phyloP scores from a whole-genome alignment of 2,113 vertebrate genomes.

The Tetrax tetrax region DNA sequence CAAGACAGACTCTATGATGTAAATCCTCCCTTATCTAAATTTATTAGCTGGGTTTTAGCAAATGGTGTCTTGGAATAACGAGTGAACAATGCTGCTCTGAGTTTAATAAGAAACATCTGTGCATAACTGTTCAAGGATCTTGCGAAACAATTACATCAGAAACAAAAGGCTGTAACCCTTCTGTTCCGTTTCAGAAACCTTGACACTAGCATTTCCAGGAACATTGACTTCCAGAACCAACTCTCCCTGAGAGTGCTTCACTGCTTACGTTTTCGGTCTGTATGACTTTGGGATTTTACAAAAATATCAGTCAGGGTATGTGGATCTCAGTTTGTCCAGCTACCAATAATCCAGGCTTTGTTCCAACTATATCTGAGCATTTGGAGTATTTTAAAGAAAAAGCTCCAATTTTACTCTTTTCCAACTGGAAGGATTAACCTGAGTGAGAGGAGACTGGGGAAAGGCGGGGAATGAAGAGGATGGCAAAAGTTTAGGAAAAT shows the following conservation, averaged over 20 bases:
- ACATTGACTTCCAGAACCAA: not conserved
- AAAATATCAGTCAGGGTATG: not conserved
- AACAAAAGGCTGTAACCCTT: constrained; percentile 46
- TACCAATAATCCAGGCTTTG: not conserved
- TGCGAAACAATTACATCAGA: constrained; percentile 52
- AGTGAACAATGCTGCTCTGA: constrained; percentile 37
- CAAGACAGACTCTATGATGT: not conserved
- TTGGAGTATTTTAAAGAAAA: not conserved
- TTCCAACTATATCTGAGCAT: not conserved
- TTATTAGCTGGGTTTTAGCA: not conserved
- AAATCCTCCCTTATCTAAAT: not conserved
- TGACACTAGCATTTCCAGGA: constrained; percentile 29
- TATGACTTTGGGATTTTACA: not conserved
- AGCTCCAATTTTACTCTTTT: not conserved
- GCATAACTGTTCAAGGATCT: not conserved
- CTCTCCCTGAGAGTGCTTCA: not conserved
- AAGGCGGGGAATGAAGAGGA: not conserved
- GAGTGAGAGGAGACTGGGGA: not conserved
- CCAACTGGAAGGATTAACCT: not conserved
- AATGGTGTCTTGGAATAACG: constrained; percentile 36
- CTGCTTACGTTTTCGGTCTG: not conserved
- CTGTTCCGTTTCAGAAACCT: not conserved
- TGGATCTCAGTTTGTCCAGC: not conserved
- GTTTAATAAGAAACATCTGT: constrained; percentile 59
- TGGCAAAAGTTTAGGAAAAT: not conserved